phyloP scores from a whole-genome alignment of 2,888 invertebrate species.

The Liodrosophila aerea region DNA sequence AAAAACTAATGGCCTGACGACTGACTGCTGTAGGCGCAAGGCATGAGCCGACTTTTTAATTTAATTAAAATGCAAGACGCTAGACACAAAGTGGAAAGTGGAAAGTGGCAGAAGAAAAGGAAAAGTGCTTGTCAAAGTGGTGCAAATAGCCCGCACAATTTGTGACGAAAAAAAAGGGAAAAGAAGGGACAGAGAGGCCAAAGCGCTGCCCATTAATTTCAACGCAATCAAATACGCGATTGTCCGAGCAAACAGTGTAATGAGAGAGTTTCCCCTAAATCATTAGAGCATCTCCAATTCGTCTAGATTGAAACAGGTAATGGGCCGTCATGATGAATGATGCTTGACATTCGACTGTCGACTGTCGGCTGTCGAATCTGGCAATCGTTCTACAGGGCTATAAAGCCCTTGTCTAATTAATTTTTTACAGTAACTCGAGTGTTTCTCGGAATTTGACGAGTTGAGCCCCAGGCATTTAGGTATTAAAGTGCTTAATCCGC shows the following conservation, averaged over 20 bases:
- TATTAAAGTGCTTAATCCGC: not conserved
- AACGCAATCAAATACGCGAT: conserved; percentile 55
- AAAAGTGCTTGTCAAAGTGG: conserved; percentile 5
- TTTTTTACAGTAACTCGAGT: conserved; percentile 23
- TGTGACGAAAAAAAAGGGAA: conserved; percentile 51
- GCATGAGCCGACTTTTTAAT: conserved; percentile 52
- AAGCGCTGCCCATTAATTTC: conserved; percentile 58
- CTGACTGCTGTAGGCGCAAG: not conserved
- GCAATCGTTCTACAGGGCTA: not conserved
- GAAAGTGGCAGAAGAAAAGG: conserved; percentile 14
- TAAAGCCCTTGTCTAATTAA: conserved; percentile 46
- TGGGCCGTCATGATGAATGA: conserved; percentile 42
- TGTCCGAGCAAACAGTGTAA: conserved; percentile 30
- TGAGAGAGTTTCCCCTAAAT: conserved; percentile 6
- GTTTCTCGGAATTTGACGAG: not conserved
- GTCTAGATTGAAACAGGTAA: conserved; percentile 21
- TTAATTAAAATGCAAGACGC: conserved; percentile 63
- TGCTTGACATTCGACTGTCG: conserved; percentile 33
- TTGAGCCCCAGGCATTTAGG: conserved; percentile 12
- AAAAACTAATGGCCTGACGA: conserved; percentile 51
- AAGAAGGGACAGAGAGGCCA: conserved; percentile 20
- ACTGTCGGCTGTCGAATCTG: conserved; percentile 25
- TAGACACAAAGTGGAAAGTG: conserved; percentile 27
- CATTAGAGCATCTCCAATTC: conserved; percentile 13
- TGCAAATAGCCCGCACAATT: conserved; percentile 38